A percentile compares a stretch with the other conserved stretches of the same genome.
phyloP scores from a whole-genome alignment of 2,888 invertebrate species.

The Amphipoea lucens region DNA sequence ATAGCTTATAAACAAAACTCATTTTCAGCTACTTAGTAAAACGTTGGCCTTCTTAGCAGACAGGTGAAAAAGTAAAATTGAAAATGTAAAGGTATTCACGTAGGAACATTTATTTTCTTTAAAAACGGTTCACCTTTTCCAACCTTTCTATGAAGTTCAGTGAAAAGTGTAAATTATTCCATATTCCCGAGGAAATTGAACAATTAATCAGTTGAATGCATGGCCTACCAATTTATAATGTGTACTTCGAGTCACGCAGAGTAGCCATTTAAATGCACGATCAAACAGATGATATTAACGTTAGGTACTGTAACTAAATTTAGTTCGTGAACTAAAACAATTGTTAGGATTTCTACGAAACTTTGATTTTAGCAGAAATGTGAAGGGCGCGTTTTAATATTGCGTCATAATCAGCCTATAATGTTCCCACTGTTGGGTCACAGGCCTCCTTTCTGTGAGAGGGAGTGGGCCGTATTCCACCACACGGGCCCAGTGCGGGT shows the following conservation, averaged over 20 bases:
- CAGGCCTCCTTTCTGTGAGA: too few species aligned
- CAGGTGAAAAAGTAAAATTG: slow-evolving; percentile 18
- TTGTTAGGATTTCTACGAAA: slow-evolving; percentile 43
- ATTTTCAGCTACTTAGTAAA: slow-evolving; percentile 23
- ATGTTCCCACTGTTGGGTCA: too few species aligned
- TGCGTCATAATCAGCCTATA: too few species aligned
- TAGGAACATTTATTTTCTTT: slow-evolving; percentile 22
- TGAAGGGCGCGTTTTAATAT: not conserved
- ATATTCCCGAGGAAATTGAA: slow-evolving; percentile 77
- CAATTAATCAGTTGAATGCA: slow-evolving; percentile 83
- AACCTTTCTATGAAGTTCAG: slow-evolving; percentile 35
- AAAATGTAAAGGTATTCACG: slow-evolving; percentile 15
- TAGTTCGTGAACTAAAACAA: not conserved
- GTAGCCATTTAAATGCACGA: slow-evolving; percentile 71
- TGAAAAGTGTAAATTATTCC: slow-evolving; percentile 50
- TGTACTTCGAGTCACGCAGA: slow-evolving; percentile 68
- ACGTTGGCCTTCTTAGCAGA: slow-evolving; percentile 24
- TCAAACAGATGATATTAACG: slow-evolving; percentile 59
- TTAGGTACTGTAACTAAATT: slow-evolving; percentile 33
- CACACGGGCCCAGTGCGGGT: too few species aligned
- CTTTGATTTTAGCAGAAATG: slow-evolving; percentile 7
- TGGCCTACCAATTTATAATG: slow-evolving; percentile 57
- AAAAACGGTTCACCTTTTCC: slow-evolving; percentile 16
- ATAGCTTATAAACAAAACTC: too few species aligned
- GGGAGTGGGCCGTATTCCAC: too few species aligned